Base-by-base conservation (phyloP, 2,113 vertebrate genomes). In the Amphiprion percula region DNA sequence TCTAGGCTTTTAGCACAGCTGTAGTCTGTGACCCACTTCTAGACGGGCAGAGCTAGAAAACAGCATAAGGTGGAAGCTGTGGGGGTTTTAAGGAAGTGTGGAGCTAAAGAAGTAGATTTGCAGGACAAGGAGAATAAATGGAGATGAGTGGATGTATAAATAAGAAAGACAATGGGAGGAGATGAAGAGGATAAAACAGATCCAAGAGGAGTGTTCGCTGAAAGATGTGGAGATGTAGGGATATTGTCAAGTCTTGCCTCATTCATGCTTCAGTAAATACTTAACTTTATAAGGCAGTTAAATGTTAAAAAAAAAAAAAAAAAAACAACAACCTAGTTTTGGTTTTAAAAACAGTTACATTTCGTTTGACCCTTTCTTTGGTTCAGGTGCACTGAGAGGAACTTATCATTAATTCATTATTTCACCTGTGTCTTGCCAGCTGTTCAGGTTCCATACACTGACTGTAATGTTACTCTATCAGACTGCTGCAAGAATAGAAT, bases 1-100 rank as follows among this genome's bases (percentile, higher is more conserved):
- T 80, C 77, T 8, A 41, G 80, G 87, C 88, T 91, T 92, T 94
- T 91, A 90, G 84, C 88, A 54, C 80, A 79, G 87, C 82, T 89
- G 90, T 64, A 86, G 90, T 88, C 78, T 90, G 63, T 92, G 93
- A 94, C 93, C 93, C 84, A 93, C 86, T 94, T 94, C 77, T 59
- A 53, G 53, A 64, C 68, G 79, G 66, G 55, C 82, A 63, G 21
- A 30, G 59, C 44, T 47, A 4, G 75, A 64, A 74, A 75, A 72
- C 53, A 79, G 61, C 60, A 68, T 78, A 54, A 82, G 73, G 30
- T 69, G 61, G 69, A 16, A 17, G 69, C 49, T 28, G 58, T 54
- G 30, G 7, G 12, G 30, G 23, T 69, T 66, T 66, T 61, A 61
- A 58, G 16, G 62, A 68, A 50, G 19, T 1, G 10, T 49, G 23